Conservation (phyloP, 2,888 invertebrate genomes). For the Tyria jacobaeae region DNA sequence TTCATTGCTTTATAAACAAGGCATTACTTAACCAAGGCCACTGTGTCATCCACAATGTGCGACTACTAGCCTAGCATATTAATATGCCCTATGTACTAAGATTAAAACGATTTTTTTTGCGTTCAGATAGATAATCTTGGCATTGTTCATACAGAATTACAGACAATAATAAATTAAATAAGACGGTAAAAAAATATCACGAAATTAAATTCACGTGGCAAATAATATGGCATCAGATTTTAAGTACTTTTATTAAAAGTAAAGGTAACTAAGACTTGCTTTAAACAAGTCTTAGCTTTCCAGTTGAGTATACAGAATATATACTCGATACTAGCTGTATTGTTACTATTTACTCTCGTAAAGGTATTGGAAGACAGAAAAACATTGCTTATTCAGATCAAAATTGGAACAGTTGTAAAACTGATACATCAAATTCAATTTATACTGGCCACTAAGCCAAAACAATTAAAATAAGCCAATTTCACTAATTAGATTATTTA, state of each 20-base stretch:
- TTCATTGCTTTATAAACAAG: constrained; percentile 77
- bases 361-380: constrained; percentile 83
- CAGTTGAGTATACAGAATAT: constrained; percentile 51
- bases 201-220: constrained; percentile 84
- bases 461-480: constrained; percentile 71
- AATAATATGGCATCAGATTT: constrained; percentile 85
- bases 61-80: constrained; percentile 78
- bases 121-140: constrained; percentile 61
- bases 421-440: constrained; percentile 66
- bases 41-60: constrained; percentile 80
- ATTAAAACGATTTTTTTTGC: constrained; percentile 64
- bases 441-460: constrained; percentile 78
- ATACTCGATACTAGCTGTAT: constrained; percentile 58
- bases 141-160: constrained; percentile 72
- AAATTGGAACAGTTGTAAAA: constrained; percentile 67
- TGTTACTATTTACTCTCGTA: constrained; percentile 61
- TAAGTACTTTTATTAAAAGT: constrained; percentile 82
- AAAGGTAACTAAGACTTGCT: constrained; percentile 62
- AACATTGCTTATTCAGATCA: constrained; percentile 83
- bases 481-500: constrained; percentile 71
- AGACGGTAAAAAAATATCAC: constrained; percentile 81
- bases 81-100: constrained; percentile 73
- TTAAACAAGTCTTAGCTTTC: constrained; percentile 43
- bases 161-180: constrained; percentile 77
- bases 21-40: constrained; percentile 78